These are phyloP conservation scores for Callaeas wilsoni DNA, from an alignment of 2,113 vertebrate genomes.

Conservation along the genomic window DNA sequence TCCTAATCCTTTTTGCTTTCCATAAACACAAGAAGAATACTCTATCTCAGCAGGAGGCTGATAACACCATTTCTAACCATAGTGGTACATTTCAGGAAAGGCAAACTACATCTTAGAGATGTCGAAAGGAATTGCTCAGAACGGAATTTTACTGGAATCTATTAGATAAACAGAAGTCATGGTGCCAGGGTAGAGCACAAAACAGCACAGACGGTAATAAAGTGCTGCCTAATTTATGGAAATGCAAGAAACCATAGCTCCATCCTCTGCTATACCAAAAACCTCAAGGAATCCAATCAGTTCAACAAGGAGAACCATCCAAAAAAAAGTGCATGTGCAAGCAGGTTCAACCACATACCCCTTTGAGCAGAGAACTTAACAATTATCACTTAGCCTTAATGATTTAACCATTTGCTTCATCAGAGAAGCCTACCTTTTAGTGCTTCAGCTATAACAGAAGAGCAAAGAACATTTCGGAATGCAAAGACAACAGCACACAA, in stretches of 20 bases:
- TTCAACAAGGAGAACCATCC: not conserved
- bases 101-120: not conserved
- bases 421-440: not conserved
- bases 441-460: not conserved
- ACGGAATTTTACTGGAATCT: not conserved
- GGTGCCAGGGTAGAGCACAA: not conserved
- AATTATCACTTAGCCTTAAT: not conserved
- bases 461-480: not conserved
- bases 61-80: not conserved
- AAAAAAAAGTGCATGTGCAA: not conserved
- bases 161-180: not conserved
- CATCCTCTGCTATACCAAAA: not conserved
- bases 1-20: not conserved
- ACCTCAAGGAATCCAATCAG: not conserved
- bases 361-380: not conserved
- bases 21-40: not conserved
- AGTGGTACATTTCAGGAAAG: not conserved
- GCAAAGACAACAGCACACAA: constrained; percentile 33
- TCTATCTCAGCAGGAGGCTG: not conserved
- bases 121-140: not conserved
- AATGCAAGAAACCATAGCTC: not conserved
- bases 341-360: not conserved
- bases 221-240: not conserved
- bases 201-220: not conserved
- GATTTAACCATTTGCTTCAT: not conserved